Conservation (phyloP, 1,140 invertebrate species). For the Phenacoccus solenopsis region DNA sequence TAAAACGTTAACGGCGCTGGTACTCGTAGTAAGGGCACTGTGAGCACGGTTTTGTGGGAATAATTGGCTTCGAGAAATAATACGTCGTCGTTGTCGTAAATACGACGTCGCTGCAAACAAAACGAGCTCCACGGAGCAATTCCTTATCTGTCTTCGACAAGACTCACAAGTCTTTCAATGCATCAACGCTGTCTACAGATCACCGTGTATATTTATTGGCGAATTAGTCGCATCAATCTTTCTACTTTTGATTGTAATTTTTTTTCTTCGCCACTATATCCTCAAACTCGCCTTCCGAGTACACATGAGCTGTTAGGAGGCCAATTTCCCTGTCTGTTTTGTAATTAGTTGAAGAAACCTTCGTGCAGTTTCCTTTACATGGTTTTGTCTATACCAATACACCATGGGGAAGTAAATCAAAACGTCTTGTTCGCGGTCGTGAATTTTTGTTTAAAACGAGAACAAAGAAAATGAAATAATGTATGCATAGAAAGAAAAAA, state of each 20-base stretch:
- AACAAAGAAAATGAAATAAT: no score
- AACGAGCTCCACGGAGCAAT: neutral
- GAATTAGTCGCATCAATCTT: neutral
- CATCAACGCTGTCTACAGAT: no score
- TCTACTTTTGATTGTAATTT: neutral
- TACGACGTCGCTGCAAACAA: neutral
- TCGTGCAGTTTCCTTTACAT: neutral
- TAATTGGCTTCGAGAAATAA: neutral
- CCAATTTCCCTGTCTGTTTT: no score
- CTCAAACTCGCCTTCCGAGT: no score
- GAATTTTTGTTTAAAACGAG: no score
- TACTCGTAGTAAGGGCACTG: neutral
- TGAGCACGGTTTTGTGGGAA: neutral
- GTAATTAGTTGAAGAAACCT: neutral
- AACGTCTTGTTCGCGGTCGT: no score
- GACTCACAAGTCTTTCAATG: neutral
- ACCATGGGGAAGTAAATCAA: no score
- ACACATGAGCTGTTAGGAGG: no score
- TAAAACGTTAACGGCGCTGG: neutral
- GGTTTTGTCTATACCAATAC: no score
- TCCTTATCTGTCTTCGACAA: constrained; percentile 12
- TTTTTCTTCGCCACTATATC: neutral
- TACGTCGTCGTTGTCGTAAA: no score
- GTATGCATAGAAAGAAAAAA: no score
- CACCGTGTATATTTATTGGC: neutral